These are phyloP conservation scores for Notiomystis cincta DNA, from an alignment of 2,113 vertebrate genomes.

Conservation along the genomic window DNA sequence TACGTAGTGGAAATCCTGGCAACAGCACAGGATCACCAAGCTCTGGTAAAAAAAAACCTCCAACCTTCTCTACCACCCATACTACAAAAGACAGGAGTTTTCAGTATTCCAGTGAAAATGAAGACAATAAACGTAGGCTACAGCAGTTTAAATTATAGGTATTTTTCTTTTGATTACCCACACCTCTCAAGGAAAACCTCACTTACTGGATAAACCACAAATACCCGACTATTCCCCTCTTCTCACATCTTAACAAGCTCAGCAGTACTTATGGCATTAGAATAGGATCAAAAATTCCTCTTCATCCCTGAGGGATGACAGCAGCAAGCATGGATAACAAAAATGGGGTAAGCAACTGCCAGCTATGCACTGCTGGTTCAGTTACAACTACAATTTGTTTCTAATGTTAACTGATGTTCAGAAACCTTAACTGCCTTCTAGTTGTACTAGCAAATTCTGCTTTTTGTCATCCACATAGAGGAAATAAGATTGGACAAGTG, in stretches of 20 bases:
- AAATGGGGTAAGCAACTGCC: background rate
- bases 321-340: background rate
- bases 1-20: background rate
- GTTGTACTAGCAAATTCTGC: background rate
- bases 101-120: background rate
- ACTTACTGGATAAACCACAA: background rate
- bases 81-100: background rate
- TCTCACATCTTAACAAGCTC: background rate
- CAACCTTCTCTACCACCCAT: background rate
- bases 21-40: background rate
- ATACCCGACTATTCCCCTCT: background rate
- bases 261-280: background rate
- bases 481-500: background rate
- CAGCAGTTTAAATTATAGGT: background rate
- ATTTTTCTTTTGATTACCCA: background rate
- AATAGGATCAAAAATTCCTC: background rate
- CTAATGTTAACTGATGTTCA: background rate
- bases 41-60: background rate
- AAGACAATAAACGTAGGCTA: background rate
- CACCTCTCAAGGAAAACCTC: background rate
- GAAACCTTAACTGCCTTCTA: background rate
- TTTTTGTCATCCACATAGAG: background rate
- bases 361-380: background rate
- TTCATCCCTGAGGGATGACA: background rate
- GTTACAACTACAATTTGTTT: background rate